A percentile compares a stretch with the other conserved stretches of the same genome.
Conservation (phyloP, 1,140 invertebrate genomes). For the Caenorhabditis latens region DNA sequence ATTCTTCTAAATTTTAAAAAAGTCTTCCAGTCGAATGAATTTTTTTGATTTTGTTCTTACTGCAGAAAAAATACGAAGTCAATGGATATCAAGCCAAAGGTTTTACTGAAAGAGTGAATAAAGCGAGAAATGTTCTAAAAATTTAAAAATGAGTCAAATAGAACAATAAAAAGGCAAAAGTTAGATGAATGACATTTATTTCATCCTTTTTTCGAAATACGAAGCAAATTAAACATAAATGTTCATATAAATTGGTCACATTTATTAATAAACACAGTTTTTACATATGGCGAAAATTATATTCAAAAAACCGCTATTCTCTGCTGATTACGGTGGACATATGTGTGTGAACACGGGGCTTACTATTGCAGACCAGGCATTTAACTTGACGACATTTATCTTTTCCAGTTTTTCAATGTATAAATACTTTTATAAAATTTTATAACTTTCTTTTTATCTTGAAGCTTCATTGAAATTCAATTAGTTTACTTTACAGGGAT, state of each 20-base stretch:
- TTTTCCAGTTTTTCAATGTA: neutral
- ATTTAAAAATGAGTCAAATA: too few species aligned
- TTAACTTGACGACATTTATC: neutral
- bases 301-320: neutral
- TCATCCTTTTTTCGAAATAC: too few species aligned
- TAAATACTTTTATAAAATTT: neutral
- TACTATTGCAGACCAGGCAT: neutral
- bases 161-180: too few species aligned
- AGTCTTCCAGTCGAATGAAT: neutral
- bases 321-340: neutral
- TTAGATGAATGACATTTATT: too few species aligned
- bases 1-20: neutral
- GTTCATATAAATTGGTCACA: too few species aligned
- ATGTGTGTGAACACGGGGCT: neutral
- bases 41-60: too few species aligned
- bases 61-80: too few species aligned
- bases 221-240: too few species aligned
- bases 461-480: neutral
- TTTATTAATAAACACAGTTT: too few species aligned
- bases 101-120: too few species aligned
- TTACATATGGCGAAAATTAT: neutral
- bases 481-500: neutral
- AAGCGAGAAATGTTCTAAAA: too few species aligned
- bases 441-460: neutral
- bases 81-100: too few species aligned